Percentiles rank a stretch among this genome's conserved stretches.
These are phyloP conservation scores for Natator depressus DNA, from an alignment of 2,113 vertebrate species.

Conservation along the genomic window DNA sequence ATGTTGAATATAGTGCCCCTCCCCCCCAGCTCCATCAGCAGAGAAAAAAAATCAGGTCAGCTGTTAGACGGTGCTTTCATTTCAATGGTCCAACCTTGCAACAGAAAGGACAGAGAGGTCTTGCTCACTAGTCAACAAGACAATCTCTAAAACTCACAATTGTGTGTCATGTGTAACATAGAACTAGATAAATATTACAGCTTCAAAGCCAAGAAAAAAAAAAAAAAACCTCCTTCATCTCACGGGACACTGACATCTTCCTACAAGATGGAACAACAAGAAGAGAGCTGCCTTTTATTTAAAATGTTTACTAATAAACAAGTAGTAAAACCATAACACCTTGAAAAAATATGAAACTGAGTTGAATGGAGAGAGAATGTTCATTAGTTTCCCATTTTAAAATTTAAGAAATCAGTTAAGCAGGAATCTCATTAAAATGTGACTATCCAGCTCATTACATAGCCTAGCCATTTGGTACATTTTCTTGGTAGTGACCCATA, in stretches of 20 bases:
- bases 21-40: background rate
- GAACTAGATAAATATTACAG: background rate
- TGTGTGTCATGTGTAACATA: background rate
- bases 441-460: rapidly evolving
- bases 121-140: background rate
- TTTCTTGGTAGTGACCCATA: rapidly evolving
- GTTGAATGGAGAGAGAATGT: background rate
- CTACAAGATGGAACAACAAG: rapidly evolving
- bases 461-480: background rate
- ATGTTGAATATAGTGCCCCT: background rate
- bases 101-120: background rate
- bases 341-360: background rate
- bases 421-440: rapidly evolving
- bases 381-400: rapidly evolving
- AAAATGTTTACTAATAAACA: background rate
- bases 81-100: background rate
- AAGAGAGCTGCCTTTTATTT: background rate
- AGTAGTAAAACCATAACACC: background rate
- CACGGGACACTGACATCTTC: background rate
- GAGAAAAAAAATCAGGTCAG: background rate
- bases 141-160: background rate
- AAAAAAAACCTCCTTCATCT: rapidly evolving
- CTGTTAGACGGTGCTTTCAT: background rate
- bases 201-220: background rate
- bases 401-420: rapidly evolving